These are phyloP conservation scores for Sthenelais limicola DNA, from an alignment of 2,888 invertebrate genomes.

Conservation along the genomic window DNA sequence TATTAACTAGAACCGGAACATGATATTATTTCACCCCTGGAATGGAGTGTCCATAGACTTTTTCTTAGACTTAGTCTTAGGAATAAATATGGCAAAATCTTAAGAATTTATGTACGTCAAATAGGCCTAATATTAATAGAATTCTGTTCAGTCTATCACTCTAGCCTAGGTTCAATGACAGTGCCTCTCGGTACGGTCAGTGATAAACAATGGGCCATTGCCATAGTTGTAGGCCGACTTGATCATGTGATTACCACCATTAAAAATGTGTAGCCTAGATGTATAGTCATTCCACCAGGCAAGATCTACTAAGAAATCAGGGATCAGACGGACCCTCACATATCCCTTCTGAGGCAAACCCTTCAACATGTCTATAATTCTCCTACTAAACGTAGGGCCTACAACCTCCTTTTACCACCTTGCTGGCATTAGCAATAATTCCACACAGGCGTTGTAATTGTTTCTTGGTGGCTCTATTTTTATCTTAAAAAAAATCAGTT, in stretches of 20 bases:
- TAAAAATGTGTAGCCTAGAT: not conserved
- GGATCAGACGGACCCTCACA: not conserved
- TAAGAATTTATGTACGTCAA: no score
- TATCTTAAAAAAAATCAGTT: not conserved
- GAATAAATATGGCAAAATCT: no score
- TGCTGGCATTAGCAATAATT: not conserved
- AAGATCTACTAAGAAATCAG: not conserved
- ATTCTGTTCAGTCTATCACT: no score
- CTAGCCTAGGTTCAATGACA: no score
- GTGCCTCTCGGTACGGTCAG: no score
- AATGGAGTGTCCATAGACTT: no score
- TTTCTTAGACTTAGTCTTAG: no score
- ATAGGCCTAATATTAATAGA: no score
- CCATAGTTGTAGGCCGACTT: no score
- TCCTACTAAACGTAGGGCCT: not conserved
- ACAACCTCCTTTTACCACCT: not conserved
- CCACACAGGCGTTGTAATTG: constrained; percentile 3
- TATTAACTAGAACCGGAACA: no score
- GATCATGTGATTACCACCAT: not conserved
- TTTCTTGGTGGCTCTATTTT: not conserved
- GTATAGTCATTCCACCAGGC: not conserved
- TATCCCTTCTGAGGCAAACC: not conserved
- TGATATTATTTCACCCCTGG: no score
- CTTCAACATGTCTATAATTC: not conserved
- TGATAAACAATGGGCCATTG: no score